These are phyloP conservation scores for Eustalomyia histrio DNA, from an alignment of 2,888 invertebrate genomes.

Conservation along the genomic window DNA sequence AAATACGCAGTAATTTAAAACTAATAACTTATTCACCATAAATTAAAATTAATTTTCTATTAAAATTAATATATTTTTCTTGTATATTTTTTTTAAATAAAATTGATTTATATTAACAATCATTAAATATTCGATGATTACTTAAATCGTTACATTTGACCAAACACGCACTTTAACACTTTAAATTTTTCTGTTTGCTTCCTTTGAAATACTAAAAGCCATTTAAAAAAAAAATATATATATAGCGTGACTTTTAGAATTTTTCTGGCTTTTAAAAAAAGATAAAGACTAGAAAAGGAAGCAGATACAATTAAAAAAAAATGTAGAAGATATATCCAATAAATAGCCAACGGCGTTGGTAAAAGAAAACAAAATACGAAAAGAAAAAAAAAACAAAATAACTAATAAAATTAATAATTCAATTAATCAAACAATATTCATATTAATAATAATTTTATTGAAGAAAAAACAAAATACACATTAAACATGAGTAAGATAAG, in stretches of 20 bases:
- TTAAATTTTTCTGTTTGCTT: constrained; percentile 1
- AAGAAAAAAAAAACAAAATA: neutral
- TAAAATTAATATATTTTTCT: neutral
- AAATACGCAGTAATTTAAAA: no score
- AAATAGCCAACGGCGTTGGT: no score
- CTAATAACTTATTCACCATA: no score
- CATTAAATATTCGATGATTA: constrained; percentile 17
- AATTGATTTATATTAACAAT: constrained; percentile 12
- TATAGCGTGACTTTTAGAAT: neutral
- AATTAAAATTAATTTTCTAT: no score
- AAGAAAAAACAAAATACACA: no score
- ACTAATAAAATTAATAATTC: neutral
- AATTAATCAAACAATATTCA: neutral
- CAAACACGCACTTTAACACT: constrained; percentile 36
- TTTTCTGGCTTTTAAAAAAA: neutral
- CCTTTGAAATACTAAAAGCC: neutral
- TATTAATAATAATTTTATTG: neutral
- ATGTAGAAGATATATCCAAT: no score
- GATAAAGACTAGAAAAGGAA: neutral
- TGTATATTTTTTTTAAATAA: neutral
- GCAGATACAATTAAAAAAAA: no score
- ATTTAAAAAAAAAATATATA: no score
- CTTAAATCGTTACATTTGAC: constrained; percentile 10
- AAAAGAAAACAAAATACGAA: neutral
- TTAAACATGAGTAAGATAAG: neutral